phyloP scores from a whole-genome alignment of 2,113 vertebrate genomes.

The Hystrix cristata region DNA sequence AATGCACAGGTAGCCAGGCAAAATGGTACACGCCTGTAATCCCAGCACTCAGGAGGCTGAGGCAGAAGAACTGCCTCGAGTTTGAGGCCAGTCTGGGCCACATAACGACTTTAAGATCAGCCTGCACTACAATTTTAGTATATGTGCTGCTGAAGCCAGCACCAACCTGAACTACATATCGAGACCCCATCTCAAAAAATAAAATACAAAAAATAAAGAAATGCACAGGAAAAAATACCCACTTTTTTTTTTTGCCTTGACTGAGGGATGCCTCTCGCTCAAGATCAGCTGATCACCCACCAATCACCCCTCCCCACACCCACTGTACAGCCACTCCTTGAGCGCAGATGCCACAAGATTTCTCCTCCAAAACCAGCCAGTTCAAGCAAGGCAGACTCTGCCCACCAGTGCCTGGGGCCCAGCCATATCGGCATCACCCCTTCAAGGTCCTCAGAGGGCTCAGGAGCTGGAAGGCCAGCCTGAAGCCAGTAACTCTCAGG shows the following conservation, averaged over 20 bases:
- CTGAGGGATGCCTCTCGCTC: neutral
- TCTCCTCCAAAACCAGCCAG: neutral
- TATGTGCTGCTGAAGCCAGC: no score
- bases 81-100: neutral
- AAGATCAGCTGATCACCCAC: neutral
- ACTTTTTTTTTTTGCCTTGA: neutral
- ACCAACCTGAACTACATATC: neutral
- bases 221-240: neutral
- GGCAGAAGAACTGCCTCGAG: neutral
- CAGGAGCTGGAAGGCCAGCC: neutral
- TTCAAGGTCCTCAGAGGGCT: neutral
- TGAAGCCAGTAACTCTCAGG: neutral
- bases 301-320: neutral
- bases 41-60: neutral
- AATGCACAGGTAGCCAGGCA: neutral
- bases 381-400: neutral
- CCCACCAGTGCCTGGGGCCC: no score
- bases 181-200: neutral
- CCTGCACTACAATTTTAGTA: no score
- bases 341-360: neutral
- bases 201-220: neutral
- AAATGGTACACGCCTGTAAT: neutral
- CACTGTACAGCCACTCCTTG: neutral
- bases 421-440: neutral
- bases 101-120: no score